Evolutionary conservation across 2,888 invertebrate species (phyloP).

Genomic region (Dascillus cervinus): DNA sequence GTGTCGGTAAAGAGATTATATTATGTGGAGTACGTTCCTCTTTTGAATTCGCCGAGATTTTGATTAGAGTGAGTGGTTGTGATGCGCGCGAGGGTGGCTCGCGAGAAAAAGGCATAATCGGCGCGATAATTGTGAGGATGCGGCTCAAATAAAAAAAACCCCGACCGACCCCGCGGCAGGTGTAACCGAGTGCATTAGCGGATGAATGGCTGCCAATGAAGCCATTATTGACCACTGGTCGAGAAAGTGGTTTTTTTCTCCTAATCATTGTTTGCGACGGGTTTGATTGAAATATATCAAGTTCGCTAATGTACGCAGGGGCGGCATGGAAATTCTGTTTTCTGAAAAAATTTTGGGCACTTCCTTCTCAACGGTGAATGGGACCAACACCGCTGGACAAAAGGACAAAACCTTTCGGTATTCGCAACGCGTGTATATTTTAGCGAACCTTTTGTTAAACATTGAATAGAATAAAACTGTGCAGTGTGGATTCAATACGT

Average conservation of each 20-base stretch:
- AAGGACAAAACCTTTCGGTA: slow-evolving; percentile 42
- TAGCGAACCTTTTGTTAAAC: slow-evolving; percentile 36
- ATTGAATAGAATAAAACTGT: slow-evolving; percentile 41
- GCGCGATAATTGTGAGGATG: not conserved
- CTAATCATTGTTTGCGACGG: slow-evolving; percentile 41
- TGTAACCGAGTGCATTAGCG: slow-evolving; percentile 36
- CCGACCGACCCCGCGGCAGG: slow-evolving; percentile 18
- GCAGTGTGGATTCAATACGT: slow-evolving; percentile 39
- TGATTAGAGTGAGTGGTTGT: slow-evolving; percentile 26
- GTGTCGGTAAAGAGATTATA: slow-evolving; percentile 28
- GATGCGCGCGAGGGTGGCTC: slow-evolving; percentile 12
- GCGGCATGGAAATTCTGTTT: too few species aligned
- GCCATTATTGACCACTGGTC: slow-evolving; percentile 37
- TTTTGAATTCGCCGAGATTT: slow-evolving; percentile 21
- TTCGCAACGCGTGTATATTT: slow-evolving; percentile 45
- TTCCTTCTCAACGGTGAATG: slow-evolving; percentile 41
- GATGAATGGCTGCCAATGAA: slow-evolving; percentile 38
- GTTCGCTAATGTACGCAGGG: too few species aligned
- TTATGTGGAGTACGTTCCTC: slow-evolving; percentile 23
- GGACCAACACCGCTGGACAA: slow-evolving; percentile 38
- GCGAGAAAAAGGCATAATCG: not conserved
- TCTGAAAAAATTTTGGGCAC: too few species aligned
- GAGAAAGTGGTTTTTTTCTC: slow-evolving; percentile 31
- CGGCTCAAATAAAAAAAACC: not conserved
- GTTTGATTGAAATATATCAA: slow-evolving; percentile 42